phyloP scores from a whole-genome alignment of 1,140 invertebrate species.

The Ips nitidus region DNA sequence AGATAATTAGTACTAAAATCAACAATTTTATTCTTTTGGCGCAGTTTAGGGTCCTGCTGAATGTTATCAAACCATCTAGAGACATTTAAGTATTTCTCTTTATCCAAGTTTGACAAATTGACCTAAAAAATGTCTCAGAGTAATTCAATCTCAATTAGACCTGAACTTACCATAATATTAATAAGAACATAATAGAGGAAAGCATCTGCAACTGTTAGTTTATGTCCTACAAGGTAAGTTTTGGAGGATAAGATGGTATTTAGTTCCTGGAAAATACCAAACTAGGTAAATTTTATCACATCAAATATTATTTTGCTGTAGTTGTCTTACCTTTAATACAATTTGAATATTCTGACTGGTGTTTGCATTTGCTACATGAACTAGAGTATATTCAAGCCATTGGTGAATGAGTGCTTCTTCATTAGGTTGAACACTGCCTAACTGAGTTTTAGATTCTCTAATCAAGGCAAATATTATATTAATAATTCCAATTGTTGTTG shows the following conservation, averaged over 20 bases:
- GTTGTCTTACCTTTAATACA: slow-evolving; percentile 39
- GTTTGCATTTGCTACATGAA: slow-evolving; percentile 37
- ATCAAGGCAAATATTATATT: slow-evolving; percentile 44
- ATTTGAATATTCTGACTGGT: slow-evolving; percentile 32
- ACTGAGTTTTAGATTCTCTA: slow-evolving; percentile 40
- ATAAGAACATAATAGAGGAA: slow-evolving; percentile 60
- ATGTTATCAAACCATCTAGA: slow-evolving; percentile 70
- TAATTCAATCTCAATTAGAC: slow-evolving; percentile 14
- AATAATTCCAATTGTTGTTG: slow-evolving; percentile 27
- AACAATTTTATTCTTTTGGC: slow-evolving; percentile 59
- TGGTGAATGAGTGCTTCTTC: slow-evolving; percentile 47
- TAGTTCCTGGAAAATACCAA: slow-evolving; percentile 23
- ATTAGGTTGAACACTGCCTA: slow-evolving; percentile 32
- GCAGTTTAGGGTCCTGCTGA: slow-evolving; percentile 60
- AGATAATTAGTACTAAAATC: slow-evolving; percentile 61
- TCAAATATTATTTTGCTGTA: background rate
- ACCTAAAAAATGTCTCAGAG: slow-evolving; percentile 48
- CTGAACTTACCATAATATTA: slow-evolving; percentile 55
- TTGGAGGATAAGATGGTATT: slow-evolving; percentile 52
- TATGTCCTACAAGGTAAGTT: slow-evolving; percentile 60
- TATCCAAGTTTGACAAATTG: slow-evolving; percentile 58
- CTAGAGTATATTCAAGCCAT: slow-evolving; percentile 48
- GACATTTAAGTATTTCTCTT: slow-evolving; percentile 63
- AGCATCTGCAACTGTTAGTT: slow-evolving; percentile 61
- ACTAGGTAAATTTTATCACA: slow-evolving; percentile 9